These are phyloP conservation scores for Pachymerium ferrugineum DNA, from an alignment of 2,888 invertebrate genomes.

Conservation along the genomic window DNA sequence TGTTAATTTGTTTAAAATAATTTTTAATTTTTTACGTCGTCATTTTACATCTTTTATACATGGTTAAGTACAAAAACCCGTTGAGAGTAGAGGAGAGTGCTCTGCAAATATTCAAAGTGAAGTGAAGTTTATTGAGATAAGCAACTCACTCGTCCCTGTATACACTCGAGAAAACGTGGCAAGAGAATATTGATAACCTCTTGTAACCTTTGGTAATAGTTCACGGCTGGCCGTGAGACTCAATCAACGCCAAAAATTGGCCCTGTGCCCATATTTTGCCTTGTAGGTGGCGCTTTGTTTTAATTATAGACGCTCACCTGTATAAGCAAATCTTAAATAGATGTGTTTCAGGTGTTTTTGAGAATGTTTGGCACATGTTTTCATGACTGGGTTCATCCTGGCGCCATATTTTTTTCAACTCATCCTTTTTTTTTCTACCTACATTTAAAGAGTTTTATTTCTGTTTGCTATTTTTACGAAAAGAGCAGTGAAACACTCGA, in stretches of 20 bases:
- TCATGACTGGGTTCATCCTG: neutral
- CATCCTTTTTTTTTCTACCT: neutral
- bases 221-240: constrained; percentile 19
- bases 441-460: constrained; percentile 2
- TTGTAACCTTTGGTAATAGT: constrained; percentile 20
- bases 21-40: neutral
- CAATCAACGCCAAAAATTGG: constrained; percentile 24
- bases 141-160: constrained; percentile 25
- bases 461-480: neutral
- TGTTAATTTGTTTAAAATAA: no score
- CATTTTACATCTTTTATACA: constrained; percentile 9
- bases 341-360: constrained; percentile 6
- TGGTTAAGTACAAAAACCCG: constrained; percentile 10
- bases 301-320: constrained; percentile 16
- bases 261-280: neutral
- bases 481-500: constrained; percentile 13
- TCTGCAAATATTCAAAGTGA: constrained; percentile 25
- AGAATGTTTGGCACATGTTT: neutral
- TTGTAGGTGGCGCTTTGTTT: constrained; percentile 16
- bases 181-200: constrained; percentile 27
- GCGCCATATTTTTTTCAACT: neutral
- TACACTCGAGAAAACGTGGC: constrained; percentile 27
- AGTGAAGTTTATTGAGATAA: constrained; percentile 27
- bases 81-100: constrained; percentile 3
- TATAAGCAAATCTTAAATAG: constrained; percentile 22